Conservation (phyloP, 1,140 invertebrate species). For the Pachypsylla venusta region DNA sequence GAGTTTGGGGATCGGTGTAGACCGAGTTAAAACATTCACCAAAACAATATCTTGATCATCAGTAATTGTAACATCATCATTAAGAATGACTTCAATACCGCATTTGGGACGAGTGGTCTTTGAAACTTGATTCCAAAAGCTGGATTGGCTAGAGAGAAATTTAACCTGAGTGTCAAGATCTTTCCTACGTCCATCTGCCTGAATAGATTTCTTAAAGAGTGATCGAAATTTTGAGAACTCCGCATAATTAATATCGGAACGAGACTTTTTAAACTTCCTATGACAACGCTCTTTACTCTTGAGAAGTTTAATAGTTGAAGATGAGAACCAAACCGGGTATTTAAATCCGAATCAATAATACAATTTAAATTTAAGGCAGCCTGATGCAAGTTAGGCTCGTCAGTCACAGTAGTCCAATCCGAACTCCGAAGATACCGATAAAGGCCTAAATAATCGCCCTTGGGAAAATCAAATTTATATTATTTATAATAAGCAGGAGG, state of each 20-base stretch:
- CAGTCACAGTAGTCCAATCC: background rate
- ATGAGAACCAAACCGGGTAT: background rate
- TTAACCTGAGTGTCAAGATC: background rate
- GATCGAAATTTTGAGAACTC: background rate
- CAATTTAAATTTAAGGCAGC: background rate
- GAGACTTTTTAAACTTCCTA: background rate
- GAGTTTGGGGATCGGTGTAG: background rate
- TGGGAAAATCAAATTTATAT: background rate
- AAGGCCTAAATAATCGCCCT: background rate
- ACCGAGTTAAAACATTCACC: background rate
- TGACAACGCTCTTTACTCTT: background rate
- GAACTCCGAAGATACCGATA: background rate
- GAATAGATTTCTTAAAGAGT: background rate
- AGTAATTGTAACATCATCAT: background rate
- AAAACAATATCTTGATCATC: background rate
- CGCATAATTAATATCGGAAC: background rate
- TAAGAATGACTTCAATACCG: background rate
- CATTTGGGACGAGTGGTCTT: background rate
- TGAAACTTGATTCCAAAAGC: background rate
- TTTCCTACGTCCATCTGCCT: background rate
- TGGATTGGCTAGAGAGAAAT: background rate
- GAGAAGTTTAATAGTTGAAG: no score
- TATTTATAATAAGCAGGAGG: background rate
- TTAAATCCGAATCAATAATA: no score
- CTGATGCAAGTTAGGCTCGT: background rate